Conservation (phyloP, 2,797 vertebrate species). For the Gymnocypris eckloni region DNA sequence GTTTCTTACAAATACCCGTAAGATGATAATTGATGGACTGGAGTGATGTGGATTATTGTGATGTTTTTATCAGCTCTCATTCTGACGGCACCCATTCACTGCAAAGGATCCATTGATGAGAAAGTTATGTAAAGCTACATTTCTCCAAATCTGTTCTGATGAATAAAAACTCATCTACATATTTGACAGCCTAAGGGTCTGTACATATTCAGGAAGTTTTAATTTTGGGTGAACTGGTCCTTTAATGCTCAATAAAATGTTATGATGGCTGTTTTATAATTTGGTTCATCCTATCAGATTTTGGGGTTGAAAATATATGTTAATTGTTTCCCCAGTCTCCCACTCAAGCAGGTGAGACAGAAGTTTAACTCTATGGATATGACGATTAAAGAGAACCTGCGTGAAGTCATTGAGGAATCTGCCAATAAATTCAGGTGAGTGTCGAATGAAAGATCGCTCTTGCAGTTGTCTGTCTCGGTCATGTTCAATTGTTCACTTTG, state of each 20-base stretch:
- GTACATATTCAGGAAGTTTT: not conserved
- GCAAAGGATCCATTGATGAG: not conserved
- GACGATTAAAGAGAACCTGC: constrained; percentile 93
- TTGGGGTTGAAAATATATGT: not conserved
- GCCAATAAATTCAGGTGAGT: constrained; percentile 95
- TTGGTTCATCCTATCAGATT: not conserved
- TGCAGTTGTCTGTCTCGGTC: not conserved
- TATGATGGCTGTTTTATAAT: not conserved
- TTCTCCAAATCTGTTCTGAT: not conserved
- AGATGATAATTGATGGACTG: not conserved
- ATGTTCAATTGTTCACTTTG: not conserved
- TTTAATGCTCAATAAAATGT: not conserved
- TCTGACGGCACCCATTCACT: not conserved
- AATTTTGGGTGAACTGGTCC: not conserved
- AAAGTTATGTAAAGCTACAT: not conserved
- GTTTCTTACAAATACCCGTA: no score
- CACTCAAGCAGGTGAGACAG: constrained; percentile 94
- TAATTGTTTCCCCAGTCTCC: constrained; percentile 77
- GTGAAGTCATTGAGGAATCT: constrained; percentile 95
- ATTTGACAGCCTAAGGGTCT: not conserved
- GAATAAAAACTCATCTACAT: not conserved
- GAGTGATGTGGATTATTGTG: not conserved
- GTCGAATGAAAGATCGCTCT: not conserved
- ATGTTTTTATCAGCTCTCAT: not conserved
- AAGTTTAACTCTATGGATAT: constrained; percentile 97